Evolutionary conservation across 2,113 vertebrate genomes (phyloP).

Genomic region (Pluvialis apricaria): DNA sequence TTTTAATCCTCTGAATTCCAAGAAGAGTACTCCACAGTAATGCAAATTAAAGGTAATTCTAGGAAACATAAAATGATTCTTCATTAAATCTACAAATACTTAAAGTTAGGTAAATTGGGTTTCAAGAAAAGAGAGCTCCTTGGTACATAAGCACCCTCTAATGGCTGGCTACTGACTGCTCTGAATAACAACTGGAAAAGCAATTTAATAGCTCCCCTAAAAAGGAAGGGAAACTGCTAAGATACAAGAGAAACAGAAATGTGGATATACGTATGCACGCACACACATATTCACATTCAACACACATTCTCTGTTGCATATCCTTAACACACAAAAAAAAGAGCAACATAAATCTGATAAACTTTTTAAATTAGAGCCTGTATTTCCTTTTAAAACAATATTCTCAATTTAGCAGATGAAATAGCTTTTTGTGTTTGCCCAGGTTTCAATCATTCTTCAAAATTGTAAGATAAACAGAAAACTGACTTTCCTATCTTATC

Average conservation of each 20-base stretch:
- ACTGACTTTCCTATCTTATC: background rate
- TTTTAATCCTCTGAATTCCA: background rate
- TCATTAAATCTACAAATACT: background rate
- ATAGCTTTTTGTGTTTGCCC: background rate
- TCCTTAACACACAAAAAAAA: background rate
- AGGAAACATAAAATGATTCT: background rate
- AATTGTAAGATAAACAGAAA: constrained; percentile 17
- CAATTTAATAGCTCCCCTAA: background rate
- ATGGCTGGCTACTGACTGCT: constrained; percentile 6
- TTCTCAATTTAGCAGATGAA: background rate
- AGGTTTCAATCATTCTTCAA: background rate
- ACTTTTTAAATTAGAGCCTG: background rate
- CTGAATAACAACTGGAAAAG: background rate
- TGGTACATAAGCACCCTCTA: constrained; percentile 60
- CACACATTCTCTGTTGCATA: background rate
- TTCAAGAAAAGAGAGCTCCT: background rate
- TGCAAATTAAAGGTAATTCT: constrained; percentile 18
- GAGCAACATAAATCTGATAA: background rate
- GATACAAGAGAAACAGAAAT: background rate
- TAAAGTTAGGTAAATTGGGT: background rate
- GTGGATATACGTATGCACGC: background rate
- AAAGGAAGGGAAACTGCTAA: background rate
- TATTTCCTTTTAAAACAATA: constrained; percentile 3
- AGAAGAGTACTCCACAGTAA: background rate
- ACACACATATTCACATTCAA: background rate